Evolutionary conservation across 2,797 vertebrate genomes (phyloP), one percentile per base, ranked within the genome.

Genomic region (Ceryle rudis): DNA sequence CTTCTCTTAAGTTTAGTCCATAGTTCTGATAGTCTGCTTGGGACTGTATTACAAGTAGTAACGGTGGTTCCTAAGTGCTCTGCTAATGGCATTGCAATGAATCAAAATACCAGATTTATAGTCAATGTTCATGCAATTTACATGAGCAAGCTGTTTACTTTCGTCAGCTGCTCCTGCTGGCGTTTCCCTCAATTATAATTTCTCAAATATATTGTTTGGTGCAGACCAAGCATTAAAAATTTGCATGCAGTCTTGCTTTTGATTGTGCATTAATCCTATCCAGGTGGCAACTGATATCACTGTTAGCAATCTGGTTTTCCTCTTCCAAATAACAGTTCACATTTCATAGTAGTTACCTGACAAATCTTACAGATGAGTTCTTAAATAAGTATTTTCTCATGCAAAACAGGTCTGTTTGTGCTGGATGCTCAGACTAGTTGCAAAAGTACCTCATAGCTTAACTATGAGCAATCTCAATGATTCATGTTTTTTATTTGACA

Each of bases 21-120:
- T 78, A 86, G 60, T 77, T 93, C 67, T 66, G 58, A 55, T 66
- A 82, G 19, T 69, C 57, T 90, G 9, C 29, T 57, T 58, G 42
- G 46, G 47, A 81, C 46, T 47, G 3, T 15, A 42, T 23, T 79
- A 61, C 47, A 57, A 57, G 22, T 15, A 60, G 60, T n/a, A n/a
- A n/a, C n/a, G n/a, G n/a, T n/a, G n/a, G n/a, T 71, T 52, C n/a
- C 35, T 67, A 90, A 90, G 33, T 60, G 12, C n/a, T 90, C 35
- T 72, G 65, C 69, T 94, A 94, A 85, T 58, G 55, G 81, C 74
- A 69, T 83, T 3, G 2, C 41, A 72, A 10, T 64, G 66, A 94
- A 93, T 88, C 58, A 77, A 83, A 91, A 94, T 71, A 81, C 8
- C 15, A 72, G 37, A 75, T 55, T 84, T 92, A 58, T 29, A 85